Percentiles rank a stretch among this genome's conserved stretches.
phyloP scores from a whole-genome alignment of 2,888 invertebrate genomes.

The Liodrosophila aerea region DNA sequence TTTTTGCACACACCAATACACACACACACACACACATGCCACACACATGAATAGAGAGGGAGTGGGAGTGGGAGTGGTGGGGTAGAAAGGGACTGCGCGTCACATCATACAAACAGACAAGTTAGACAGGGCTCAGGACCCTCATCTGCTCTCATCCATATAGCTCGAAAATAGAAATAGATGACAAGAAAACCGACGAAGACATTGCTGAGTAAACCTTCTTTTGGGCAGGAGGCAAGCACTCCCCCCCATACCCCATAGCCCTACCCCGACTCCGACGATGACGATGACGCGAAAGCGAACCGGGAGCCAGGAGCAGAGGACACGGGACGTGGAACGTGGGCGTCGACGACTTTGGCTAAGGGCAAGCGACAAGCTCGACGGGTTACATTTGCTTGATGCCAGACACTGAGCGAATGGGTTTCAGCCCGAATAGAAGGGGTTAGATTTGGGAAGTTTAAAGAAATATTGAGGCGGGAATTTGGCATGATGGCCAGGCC shows the following conservation, averaged over 20 bases:
- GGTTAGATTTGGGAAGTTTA: background rate
- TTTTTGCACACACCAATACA: constrained; percentile 65
- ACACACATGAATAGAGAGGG: constrained; percentile 64
- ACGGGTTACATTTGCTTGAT: constrained; percentile 55
- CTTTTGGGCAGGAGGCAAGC: constrained; percentile 18
- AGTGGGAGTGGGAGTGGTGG: background rate
- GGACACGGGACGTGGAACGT: constrained; percentile 1
- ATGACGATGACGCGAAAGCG: background rate
- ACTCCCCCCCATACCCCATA: too few relatives aligned
- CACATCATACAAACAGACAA: constrained; percentile 77
- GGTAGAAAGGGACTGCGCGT: constrained; percentile 32
- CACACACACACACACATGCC: constrained; percentile 39
- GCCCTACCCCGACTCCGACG: background rate
- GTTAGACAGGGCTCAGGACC: constrained; percentile 74
- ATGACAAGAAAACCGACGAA: constrained; percentile 77
- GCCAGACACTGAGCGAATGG: constrained; percentile 44
- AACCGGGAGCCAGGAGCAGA: background rate
- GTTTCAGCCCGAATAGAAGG: background rate
- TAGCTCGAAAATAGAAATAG: constrained; percentile 73
- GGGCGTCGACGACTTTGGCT: constrained; percentile 69
- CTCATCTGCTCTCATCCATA: constrained; percentile 74
- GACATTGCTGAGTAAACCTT: constrained; percentile 45
- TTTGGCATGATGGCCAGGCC: constrained; percentile 2
- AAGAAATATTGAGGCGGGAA: background rate
- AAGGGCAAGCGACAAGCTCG: constrained; percentile 70